Evolutionary conservation across 1,140 invertebrate genomes (phyloP).

Genomic region (Calephelis virginiensis): DNA sequence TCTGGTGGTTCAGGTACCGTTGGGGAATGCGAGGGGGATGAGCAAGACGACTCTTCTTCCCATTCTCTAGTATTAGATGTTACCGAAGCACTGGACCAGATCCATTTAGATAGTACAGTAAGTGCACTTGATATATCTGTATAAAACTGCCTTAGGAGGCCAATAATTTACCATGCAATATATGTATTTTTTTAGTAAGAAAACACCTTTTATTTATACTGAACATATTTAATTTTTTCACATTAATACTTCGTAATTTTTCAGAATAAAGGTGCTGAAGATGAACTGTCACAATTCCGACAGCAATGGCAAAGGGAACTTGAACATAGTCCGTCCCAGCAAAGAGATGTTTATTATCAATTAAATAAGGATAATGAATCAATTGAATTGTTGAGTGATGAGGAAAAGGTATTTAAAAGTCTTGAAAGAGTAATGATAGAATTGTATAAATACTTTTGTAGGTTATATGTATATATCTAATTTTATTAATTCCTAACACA

Average conservation of each 20-base stretch:
- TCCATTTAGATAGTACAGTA: constrained; percentile 33
- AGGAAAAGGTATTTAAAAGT: constrained; percentile 54
- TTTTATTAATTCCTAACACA: too few species aligned
- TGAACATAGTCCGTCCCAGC: constrained; percentile 50
- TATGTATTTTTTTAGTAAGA: too few species aligned
- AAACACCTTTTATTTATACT: too few species aligned
- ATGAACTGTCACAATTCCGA: constrained; percentile 64
- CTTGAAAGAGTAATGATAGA: too few species aligned
- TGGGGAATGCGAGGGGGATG: constrained; percentile 60
- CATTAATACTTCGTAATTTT: constrained; percentile 21
- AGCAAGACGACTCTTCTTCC: constrained; percentile 64
- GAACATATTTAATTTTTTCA: background rate
- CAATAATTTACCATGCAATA: too few species aligned
- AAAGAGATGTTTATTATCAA: constrained; percentile 27
- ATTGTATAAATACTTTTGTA: too few species aligned
- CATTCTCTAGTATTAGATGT: constrained; percentile 33
- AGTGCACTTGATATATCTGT: background rate
- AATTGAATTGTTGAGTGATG: constrained; percentile 48
- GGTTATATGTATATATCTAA: too few species aligned
- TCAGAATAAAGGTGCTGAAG: constrained; percentile 45
- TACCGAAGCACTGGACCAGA: constrained; percentile 32
- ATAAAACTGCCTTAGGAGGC: too few species aligned
- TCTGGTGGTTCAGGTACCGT: constrained; percentile 35
- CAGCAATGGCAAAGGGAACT: constrained; percentile 73
- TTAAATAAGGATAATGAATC: constrained; percentile 13